These are phyloP conservation scores for Nematolebias whitei DNA, from an alignment of 2,113 vertebrate genomes.

Conservation along the genomic window DNA sequence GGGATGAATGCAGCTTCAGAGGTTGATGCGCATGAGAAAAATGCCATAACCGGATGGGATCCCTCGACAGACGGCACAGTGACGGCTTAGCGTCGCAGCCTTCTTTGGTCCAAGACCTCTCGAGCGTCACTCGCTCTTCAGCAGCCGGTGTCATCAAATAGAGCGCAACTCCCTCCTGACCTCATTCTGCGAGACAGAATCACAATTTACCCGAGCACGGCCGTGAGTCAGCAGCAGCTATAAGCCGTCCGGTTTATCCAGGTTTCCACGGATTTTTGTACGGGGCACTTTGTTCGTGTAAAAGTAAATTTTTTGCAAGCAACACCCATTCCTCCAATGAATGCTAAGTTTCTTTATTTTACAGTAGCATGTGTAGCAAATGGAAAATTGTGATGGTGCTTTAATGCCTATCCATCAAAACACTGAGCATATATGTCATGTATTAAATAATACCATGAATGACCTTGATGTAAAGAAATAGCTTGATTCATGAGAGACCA, in stretches of 20 bases:
- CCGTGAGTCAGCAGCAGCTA: constrained; percentile 59
- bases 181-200: constrained; percentile 51
- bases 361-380: too few relatives aligned
- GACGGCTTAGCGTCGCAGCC: constrained; percentile 18
- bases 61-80: constrained; percentile 36
- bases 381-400: too few relatives aligned
- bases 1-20: not conserved
- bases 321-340: too few relatives aligned
- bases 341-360: too few relatives aligned
- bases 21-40: constrained; percentile 12
- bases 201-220: constrained; percentile 66
- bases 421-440: too few relatives aligned
- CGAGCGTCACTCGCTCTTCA: constrained; percentile 29
- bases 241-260: constrained; percentile 67
- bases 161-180: constrained; percentile 48
- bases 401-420: too few relatives aligned
- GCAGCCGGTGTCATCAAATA: constrained; percentile 51
- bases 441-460: too few relatives aligned
- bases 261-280: constrained; percentile 65
- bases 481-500: too few relatives aligned
- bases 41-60: constrained; percentile 15
- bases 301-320: constrained; percentile 58
- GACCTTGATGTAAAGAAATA: too few relatives aligned
- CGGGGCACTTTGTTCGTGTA: constrained; percentile 55
- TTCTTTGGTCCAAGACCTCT: constrained; percentile 21